Evolutionary conservation across 2,113 vertebrate genomes (phyloP).

Genomic region (Mormyrus lacerda): DNA sequence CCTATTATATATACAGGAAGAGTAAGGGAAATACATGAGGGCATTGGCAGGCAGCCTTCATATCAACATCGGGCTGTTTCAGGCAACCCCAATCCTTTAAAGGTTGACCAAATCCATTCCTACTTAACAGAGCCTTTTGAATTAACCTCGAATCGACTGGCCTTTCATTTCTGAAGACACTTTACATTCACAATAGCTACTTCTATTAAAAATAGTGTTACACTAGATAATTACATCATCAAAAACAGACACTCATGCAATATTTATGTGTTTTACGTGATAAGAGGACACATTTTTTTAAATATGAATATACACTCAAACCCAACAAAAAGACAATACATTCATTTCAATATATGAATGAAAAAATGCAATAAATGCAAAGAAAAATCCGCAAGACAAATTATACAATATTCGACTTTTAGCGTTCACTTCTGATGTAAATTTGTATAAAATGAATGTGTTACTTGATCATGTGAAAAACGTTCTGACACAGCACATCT

Average conservation of each 20-base stretch:
- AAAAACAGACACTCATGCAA: neutral
- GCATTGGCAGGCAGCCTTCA: neutral
- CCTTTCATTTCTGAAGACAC: neutral
- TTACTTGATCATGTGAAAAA: neutral
- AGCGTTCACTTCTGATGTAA: neutral
- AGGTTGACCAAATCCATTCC: neutral
- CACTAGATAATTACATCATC: neutral
- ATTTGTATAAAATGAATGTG: neutral
- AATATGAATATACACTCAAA: neutral
- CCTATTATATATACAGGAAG: neutral
- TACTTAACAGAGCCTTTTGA: neutral
- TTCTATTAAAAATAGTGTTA: neutral
- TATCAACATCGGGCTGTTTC: neutral
- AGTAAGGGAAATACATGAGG: neutral
- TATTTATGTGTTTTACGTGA: neutral
- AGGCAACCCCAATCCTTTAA: neutral
- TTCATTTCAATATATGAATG: neutral
- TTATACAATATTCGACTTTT: neutral
- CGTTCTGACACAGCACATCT: neutral
- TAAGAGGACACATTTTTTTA: neutral
- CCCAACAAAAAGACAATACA: neutral
- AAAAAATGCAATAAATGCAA: neutral
- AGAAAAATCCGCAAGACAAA: neutral
- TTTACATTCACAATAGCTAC: neutral
- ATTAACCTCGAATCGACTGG: neutral